These are phyloP conservation scores for Luehdorfia chinensis DNA, from an alignment of 1,140 invertebrate species.

Conservation along the genomic window DNA sequence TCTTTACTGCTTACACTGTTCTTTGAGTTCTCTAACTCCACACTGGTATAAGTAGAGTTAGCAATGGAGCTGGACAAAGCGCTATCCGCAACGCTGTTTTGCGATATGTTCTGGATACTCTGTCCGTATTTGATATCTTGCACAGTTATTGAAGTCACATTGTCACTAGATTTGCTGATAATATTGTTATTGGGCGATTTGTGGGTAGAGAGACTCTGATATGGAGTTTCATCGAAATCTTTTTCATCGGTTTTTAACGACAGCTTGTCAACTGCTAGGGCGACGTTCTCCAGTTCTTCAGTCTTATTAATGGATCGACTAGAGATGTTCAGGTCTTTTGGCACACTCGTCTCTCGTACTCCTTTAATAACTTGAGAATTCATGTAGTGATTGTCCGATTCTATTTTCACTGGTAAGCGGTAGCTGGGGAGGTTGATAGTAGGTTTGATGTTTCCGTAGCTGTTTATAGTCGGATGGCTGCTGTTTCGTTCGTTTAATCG, in stretches of 20 bases:
- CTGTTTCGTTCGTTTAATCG: slow-evolving; percentile 60
- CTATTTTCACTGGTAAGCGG: slow-evolving; percentile 32
- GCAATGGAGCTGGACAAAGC: slow-evolving; percentile 49
- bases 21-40: slow-evolving; percentile 36
- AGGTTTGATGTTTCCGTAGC: slow-evolving; percentile 36
- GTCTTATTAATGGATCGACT: slow-evolving; percentile 36
- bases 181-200: slow-evolving; percentile 45
- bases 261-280: slow-evolving; percentile 36
- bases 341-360: slow-evolving; percentile 52
- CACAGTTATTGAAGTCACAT: slow-evolving; percentile 65
- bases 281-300: slow-evolving; percentile 37
- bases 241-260: slow-evolving; percentile 50
- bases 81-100: slow-evolving; percentile 39
- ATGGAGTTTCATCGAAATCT: slow-evolving; percentile 61
- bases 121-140: slow-evolving; percentile 36
- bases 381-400: slow-evolving; percentile 60
- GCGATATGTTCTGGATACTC: slow-evolving; percentile 32
- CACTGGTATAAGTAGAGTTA: slow-evolving; percentile 53
- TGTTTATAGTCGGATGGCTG: slow-evolving; percentile 57
- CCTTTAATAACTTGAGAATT: slow-evolving; percentile 71
- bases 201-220: slow-evolving; percentile 63
- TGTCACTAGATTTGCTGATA: slow-evolving; percentile 56
- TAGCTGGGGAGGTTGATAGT: slow-evolving; percentile 33
- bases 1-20: slow-evolving; percentile 69
- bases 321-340: slow-evolving; percentile 45